Evolutionary conservation across 2,888 invertebrate genomes (phyloP), one percentile per base, ranked within the genome.

Genomic region (Mesochorus sp.): DNA sequence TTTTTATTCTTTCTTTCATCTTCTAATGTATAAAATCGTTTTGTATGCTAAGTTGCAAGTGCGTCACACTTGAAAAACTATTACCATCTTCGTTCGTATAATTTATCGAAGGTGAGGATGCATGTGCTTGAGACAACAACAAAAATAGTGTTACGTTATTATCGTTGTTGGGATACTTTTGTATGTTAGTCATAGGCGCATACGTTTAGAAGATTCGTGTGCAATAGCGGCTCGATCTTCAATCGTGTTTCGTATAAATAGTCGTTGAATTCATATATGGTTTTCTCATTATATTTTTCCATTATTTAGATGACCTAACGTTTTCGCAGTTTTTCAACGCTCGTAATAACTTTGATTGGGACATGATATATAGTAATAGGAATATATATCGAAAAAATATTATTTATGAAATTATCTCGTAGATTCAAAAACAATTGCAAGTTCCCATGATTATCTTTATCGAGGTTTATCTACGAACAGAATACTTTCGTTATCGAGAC

Each of bases 51-150:
- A 34, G 14, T 44, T 19, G 8, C 6, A 55, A 26, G 24, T 61
- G 59, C 51, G 66, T 76, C 71, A 76, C 21, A 42, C 10, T 34
- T 47, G 21, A 53, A 44, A 57, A 66, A n/a, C 71, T 53, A 21
- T 14, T 42, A 55, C 53, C 44, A 39, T 34, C 8, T 21, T 5
- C 28, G 53, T 44, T 67, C 44, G 61, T 37, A n/a, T n/a, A 55
- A 59, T 66, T 71, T 34, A 66, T 44, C 19, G 64, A 51, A 28
- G 57, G 57, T 37, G 24, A 1, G 34, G 64, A 59, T 51, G 51
- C 12, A 6, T 68, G 37, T 21, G 17, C 57, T 59, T 37, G 21
- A 64, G 12, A 26, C 31, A 39, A 71, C 61, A 61, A 66, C 49
- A 19, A 12, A 55, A 31, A 51, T 24, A 19, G 6, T 61, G 39